A percentile compares a stretch with the other conserved stretches of the same genome.
phyloP scores from a whole-genome alignment of 2,113 vertebrate genomes.

The Sialia sialis region DNA sequence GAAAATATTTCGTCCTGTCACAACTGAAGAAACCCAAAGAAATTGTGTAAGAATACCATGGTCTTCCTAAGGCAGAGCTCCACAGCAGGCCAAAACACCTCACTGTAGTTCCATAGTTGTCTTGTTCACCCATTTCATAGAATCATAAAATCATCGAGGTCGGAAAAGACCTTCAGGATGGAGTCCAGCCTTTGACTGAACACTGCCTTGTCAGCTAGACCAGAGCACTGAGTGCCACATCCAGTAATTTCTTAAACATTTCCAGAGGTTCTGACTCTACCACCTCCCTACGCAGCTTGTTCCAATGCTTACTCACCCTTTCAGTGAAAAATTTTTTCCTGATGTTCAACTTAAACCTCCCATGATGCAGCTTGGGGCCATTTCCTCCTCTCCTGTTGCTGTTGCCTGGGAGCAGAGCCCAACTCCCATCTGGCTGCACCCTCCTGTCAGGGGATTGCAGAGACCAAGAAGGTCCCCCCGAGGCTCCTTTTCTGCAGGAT shows the following conservation, averaged over 20 bases:
- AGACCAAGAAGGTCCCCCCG: background rate
- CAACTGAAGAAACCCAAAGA: background rate
- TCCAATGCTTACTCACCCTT: background rate
- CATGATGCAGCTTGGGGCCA: background rate
- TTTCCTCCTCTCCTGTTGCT: background rate
- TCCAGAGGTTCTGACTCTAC: background rate
- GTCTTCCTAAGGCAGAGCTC: background rate
- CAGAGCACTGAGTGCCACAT: background rate
- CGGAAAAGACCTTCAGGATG: background rate
- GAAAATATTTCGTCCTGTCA: background rate
- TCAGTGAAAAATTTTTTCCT: background rate
- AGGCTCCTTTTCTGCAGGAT: background rate
- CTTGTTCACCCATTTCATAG: background rate
- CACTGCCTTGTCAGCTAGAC: background rate
- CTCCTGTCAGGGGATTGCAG: background rate
- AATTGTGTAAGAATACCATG: accelerated
- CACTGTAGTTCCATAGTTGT: background rate
- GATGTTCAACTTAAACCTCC: background rate
- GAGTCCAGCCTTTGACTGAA: background rate
- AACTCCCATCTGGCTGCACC: background rate
- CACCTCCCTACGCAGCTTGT: background rate
- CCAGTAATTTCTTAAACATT: background rate
- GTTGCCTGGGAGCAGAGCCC: background rate
- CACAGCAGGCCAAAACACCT: background rate
- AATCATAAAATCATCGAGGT: background rate